These are phyloP conservation scores for Myopa tessellatipennis DNA, from an alignment of 2,888 invertebrate genomes.

Conservation along the genomic window DNA sequence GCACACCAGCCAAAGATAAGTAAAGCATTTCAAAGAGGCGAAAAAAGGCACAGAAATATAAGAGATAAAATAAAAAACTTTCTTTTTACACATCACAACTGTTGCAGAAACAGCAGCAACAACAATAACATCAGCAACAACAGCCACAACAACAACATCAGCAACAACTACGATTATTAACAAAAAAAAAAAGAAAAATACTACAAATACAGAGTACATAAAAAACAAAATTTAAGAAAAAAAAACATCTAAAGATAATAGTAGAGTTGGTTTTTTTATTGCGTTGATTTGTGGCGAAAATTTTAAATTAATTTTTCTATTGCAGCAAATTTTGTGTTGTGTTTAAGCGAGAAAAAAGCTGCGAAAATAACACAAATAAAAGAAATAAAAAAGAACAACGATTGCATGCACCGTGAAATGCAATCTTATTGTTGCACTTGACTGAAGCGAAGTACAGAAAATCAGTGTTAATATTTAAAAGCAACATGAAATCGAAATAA, in stretches of 20 bases:
- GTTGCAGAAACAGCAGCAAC: constrained; percentile 5
- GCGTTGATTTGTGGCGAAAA: constrained; percentile 6
- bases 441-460: not conserved
- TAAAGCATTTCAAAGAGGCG: constrained; percentile 5
- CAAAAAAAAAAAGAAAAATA: too few species aligned
- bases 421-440: not conserved
- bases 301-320: not conserved
- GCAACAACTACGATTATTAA: not conserved
- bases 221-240: too few species aligned
- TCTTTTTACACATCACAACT: constrained; percentile 40
- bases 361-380: not conserved
- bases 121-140: not conserved
- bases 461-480: constrained; percentile 3
- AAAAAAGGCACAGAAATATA: constrained; percentile 36
- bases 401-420: not conserved
- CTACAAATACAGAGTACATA: too few species aligned
- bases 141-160: not conserved
- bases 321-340: too few species aligned
- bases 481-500: not conserved
- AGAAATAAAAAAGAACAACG: not conserved
- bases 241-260: not conserved
- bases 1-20: constrained; percentile 15
- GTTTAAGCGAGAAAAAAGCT: not conserved
- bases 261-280: not conserved
- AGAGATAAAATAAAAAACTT: constrained; percentile 42